Conservation (phyloP, 1,140 invertebrate genomes). For the Luehdorfia chinensis region DNA sequence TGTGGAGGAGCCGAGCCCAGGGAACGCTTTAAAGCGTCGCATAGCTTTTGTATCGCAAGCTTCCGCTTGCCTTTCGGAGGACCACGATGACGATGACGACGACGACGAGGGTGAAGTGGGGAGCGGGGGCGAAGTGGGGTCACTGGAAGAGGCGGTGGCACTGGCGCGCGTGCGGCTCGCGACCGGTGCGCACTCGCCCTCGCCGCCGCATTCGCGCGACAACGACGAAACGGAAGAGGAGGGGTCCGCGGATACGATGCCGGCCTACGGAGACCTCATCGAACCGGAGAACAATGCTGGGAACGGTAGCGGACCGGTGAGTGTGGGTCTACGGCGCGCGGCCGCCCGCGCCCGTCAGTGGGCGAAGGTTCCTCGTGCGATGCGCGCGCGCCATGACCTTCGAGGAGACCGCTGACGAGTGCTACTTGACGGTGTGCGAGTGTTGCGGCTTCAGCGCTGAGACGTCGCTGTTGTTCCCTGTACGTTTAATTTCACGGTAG, state of each 20-base stretch:
- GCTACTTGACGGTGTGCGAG: slow-evolving; percentile 71
- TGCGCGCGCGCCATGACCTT: slow-evolving; percentile 74
- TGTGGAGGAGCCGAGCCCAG: slow-evolving; percentile 68
- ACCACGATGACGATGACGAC: slow-evolving; percentile 62
- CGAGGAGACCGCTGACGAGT: slow-evolving; percentile 66
- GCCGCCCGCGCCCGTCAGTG: slow-evolving; percentile 46
- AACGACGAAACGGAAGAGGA: slow-evolving; percentile 61
- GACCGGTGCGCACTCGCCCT: slow-evolving; percentile 40
- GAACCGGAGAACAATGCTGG: slow-evolving; percentile 51
- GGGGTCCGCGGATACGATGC: slow-evolving; percentile 63
- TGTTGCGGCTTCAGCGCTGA: slow-evolving; percentile 75
- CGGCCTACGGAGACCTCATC: slow-evolving; percentile 71
- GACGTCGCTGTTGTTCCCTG: slow-evolving; percentile 67
- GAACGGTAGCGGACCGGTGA: slow-evolving; percentile 50
- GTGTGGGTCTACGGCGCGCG: slow-evolving; percentile 42
- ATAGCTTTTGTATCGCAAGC: slow-evolving; percentile 67
- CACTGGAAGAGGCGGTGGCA: slow-evolving; percentile 68
- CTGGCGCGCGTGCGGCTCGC: slow-evolving; percentile 60
- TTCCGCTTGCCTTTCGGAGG: slow-evolving; percentile 57
- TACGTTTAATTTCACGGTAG: slow-evolving; percentile 70
- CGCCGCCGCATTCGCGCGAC: slow-evolving; percentile 55
- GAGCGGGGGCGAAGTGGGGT: slow-evolving; percentile 67
- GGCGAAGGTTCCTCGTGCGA: slow-evolving; percentile 40
- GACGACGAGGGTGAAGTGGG: slow-evolving; percentile 46
- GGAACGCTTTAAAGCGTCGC: slow-evolving; percentile 56